A percentile compares a stretch with the other conserved stretches of the same genome.
Conservation (phyloP, 2,113 vertebrate genomes). For the Prunella himalayana region DNA sequence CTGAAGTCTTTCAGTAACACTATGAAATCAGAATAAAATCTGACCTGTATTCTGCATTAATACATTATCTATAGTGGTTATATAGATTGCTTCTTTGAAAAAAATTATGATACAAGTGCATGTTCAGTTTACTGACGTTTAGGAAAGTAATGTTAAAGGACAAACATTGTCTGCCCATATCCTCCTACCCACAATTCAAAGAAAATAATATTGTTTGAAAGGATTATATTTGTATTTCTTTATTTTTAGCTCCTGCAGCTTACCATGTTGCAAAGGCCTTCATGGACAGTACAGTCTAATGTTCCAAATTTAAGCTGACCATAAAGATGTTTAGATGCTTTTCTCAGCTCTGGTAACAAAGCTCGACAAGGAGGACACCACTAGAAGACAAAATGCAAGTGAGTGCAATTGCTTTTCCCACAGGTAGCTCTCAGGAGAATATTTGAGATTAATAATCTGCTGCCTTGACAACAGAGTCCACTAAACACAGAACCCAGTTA, state of each 20-base stretch:
- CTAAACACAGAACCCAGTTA: neutral
- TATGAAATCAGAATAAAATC: neutral
- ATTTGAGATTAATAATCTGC: neutral
- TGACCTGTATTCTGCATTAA: neutral
- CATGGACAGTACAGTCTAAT: slow-evolving; percentile 92
- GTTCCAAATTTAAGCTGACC: slow-evolving; percentile 95
- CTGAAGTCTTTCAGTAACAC: neutral
- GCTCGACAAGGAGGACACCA: slow-evolving; percentile 97
- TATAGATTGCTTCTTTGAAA: neutral
- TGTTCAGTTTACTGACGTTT: neutral
- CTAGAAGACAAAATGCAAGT: slow-evolving; percentile 65
- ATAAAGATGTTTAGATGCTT: slow-evolving; percentile 90
- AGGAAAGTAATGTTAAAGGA: neutral
- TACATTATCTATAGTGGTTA: neutral
- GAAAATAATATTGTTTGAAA: neutral
- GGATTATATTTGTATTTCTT: neutral
- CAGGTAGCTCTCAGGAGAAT: neutral
- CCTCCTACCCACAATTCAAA: neutral
- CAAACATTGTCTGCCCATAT: neutral
- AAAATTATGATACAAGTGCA: neutral
- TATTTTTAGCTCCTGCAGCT: slow-evolving; percentile 3
- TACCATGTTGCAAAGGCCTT: slow-evolving; percentile 89
- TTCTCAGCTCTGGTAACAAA: slow-evolving; percentile 91
- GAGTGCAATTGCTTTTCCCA: neutral
- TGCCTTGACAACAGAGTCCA: neutral